Evolutionary conservation across 1,140 invertebrate genomes (phyloP), one percentile per base, ranked within the genome.

Genomic region (Penaeus vannamei): DNA sequence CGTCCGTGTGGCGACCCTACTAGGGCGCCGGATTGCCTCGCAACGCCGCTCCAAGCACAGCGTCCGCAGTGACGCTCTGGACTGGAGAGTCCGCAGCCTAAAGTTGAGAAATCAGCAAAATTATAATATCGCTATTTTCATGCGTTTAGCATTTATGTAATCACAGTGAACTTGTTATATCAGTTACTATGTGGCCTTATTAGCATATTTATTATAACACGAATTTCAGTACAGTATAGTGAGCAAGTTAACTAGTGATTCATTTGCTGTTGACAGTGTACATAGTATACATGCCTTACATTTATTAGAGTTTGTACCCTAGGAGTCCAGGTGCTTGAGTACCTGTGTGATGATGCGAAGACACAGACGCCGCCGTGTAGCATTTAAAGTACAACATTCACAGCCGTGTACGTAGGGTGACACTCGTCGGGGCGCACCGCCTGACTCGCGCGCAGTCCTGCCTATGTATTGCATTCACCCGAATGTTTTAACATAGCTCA

Each of bases 1-100:
- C 87, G 14, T 89, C 87, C 12, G 87, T 89, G 59, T 89, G 87
- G 87, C 69, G 87, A 29, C 87, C 87, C 8, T 89, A 89, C 60
- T 89, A 89, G 82, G 42, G 26, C 32, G n/a, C 22, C 46, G 29
- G 46, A 26, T 17, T 22, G 23, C n/a, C 36, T 62, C 26, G 22
- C 29, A 46, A 14, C 14, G 29, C 17, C 61, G 69, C 62, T 72
- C 46, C 26, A 17, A 42, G 14, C 26, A 23, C 64, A 19, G 17
- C 20, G 59, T 76, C 20, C 7, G 22, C 29, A 5, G n/a, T 7
- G 22, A 26, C 29, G 19, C 7, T 20, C 26, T 76, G 22, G 26
- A 20, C 29, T 26, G 19, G 19, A 76, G 72, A 76, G n/a, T 26
- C 42, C 29, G 26, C 19, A 29, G 42, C 29, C 72, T 26, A 29